These are phyloP conservation scores for Magallana ariakensis DNA, from an alignment of 1,140 invertebrate genomes.

Conservation along the genomic window DNA sequence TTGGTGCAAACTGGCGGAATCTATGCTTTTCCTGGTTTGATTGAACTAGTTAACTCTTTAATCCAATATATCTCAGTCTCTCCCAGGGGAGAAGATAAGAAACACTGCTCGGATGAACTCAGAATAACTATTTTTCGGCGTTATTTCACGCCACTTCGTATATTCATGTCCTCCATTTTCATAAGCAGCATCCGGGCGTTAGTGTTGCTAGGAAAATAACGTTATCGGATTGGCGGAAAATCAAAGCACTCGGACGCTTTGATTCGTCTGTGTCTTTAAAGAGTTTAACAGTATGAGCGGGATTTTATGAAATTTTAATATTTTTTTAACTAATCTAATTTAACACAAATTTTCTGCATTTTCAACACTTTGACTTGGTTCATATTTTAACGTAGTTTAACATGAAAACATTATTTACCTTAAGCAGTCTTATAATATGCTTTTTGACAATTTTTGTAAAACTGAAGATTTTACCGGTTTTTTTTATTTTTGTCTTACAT, in stretches of 20 bases:
- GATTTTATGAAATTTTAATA: too few relatives aligned
- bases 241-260: constrained; percentile 19
- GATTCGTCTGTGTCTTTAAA: constrained; percentile 2
- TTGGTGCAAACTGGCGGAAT: not conserved
- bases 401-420: too few relatives aligned
- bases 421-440: too few relatives aligned
- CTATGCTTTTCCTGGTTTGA: not conserved
- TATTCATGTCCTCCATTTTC: constrained; percentile 63
- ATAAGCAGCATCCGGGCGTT: constrained; percentile 71
- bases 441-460: too few relatives aligned
- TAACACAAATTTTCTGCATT: too few relatives aligned
- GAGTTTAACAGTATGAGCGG: not conserved
- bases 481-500: too few relatives aligned
- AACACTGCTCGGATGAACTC: not conserved
- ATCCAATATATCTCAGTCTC: not conserved
- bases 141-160: constrained; percentile 9
- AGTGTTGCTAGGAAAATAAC: constrained; percentile 72
- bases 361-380: too few relatives aligned
- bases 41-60: not conserved
- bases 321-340: too few relatives aligned
- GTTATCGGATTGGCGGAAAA: constrained; percentile 53
- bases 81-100: not conserved
- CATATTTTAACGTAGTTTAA: too few relatives aligned
- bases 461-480: too few relatives aligned
- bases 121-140: not conserved